Evolutionary conservation across 2,888 invertebrate species (phyloP).

Genomic region (Agriotes lineatus): DNA sequence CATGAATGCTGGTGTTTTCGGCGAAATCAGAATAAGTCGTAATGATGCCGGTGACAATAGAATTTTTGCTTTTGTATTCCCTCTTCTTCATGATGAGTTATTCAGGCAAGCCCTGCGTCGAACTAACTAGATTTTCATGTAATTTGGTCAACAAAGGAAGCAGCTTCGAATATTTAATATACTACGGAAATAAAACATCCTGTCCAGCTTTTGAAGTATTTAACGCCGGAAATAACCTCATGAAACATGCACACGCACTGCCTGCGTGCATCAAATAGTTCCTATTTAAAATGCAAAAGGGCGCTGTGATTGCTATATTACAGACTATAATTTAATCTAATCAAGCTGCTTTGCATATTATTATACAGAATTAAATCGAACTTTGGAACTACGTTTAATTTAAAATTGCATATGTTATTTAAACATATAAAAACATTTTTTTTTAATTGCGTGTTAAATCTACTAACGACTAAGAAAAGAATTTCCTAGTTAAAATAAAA

Average conservation of each 20-base stretch:
- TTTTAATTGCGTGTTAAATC: no score
- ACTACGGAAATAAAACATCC: constrained; percentile 37
- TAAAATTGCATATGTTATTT: no score
- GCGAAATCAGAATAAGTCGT: constrained; percentile 58
- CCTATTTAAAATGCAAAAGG: constrained; percentile 7
- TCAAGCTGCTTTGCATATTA: no score
- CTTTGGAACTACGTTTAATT: no score
- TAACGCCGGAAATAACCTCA: constrained; percentile 38
- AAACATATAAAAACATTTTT: no score
- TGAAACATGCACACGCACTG: constrained; percentile 32
- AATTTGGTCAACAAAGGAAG: constrained; percentile 28
- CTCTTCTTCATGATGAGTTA: not conserved
- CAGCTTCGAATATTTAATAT: constrained; percentile 35
- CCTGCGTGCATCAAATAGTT: constrained; percentile 1
- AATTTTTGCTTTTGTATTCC: not conserved
- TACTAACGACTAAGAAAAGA: no score
- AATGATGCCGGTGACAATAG: constrained; percentile 30
- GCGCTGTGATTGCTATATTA: not conserved
- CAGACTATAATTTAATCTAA: no score
- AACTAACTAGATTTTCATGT: constrained; percentile 15
- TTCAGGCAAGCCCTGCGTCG: not conserved
- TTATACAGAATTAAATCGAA: no score
- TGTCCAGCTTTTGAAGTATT: constrained; percentile 38
- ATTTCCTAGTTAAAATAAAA: no score
- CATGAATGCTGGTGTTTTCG: constrained; percentile 61